Conservation (phyloP, 2,113 vertebrate genomes). For the Lagopus muta region DNA sequence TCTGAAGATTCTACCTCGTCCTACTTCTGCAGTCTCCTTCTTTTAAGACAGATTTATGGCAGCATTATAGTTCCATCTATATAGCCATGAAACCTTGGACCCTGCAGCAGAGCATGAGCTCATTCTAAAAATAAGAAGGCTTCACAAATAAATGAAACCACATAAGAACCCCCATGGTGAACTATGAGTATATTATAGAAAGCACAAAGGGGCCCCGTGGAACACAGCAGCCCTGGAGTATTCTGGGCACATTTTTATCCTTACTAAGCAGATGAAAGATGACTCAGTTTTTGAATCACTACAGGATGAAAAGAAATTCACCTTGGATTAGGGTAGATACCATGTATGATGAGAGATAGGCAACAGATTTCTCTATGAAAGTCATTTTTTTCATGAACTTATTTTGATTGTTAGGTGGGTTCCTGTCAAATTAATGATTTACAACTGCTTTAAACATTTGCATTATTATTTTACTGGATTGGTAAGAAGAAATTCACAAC, state of each 20-base stretch:
- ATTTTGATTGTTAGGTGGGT: not conserved
- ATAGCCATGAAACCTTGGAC: not conserved
- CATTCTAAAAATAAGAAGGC: slow-evolving; percentile 46
- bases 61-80: slow-evolving; percentile 33
- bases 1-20: not conserved
- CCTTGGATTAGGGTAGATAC: not conserved
- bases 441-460: slow-evolving; percentile 30
- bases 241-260: slow-evolving; percentile 25
- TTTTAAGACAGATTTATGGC: slow-evolving; percentile 27
- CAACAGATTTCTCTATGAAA: slow-evolving; percentile 4
- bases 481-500: not conserved
- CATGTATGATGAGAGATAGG: not conserved
- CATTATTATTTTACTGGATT: slow-evolving; percentile 2
- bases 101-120: slow-evolving; percentile 14
- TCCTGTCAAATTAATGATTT: slow-evolving; percentile 12
- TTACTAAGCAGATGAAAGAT: slow-evolving; percentile 33
- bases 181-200: not conserved
- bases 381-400: not conserved
- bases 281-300: not conserved
- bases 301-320: slow-evolving; percentile 22
- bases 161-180: slow-evolving; percentile 22
- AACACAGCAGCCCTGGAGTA: slow-evolving; percentile 24
- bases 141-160: slow-evolving; percentile 5
- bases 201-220: slow-evolving; percentile 7
- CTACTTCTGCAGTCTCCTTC: not conserved